Base-by-base conservation (phyloP, 2,888 invertebrate species). In the Cryptocephalus moraei region DNA sequence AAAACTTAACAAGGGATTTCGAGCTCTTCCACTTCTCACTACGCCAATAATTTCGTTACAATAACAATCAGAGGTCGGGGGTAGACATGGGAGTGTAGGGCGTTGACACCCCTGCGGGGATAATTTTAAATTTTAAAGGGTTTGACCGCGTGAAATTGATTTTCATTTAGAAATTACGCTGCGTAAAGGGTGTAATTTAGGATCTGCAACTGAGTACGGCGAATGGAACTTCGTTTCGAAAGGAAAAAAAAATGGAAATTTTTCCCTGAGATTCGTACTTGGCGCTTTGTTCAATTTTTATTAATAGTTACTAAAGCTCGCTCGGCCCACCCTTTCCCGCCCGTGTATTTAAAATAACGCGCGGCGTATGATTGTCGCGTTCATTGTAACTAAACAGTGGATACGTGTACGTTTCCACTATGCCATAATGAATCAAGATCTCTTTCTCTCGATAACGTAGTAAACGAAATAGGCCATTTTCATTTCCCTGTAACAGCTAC, bases 391-490 rank as follows among this genome's bases (percentile, higher is more conserved):
- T 22, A 22, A 22, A 22, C 2, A 6, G 22, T 22, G 3, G 3
- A 22, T 22, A 22, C 22, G 6, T 4, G 22, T 22, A n/a, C 22
- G 22, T 22, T 22, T 22, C 22, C 6, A 22, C 22, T 4, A 2
- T 22, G 22, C 22, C 22, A 22, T 22, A 22, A 22, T 22, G 22
- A 22, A 22, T 22, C 22, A 22, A 22, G 22, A 22, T 22, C 22
- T 46, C 62, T 58, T 56, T 60, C 48, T 47, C 59, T 56, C 52
- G 62, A 64, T 62, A 61, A 46, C 48, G 49, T 51, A 55, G 54
- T 62, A 59, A 55, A 59, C 58, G 59, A 64, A 67, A 60, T 56
- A 61, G 62, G 61, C 65, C 62, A 67, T 65, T 67, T 67, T 66
- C 64, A 62, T 65, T 66, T 67, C 64, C 65, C 63, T 56, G 57